Evolutionary conservation across 2,888 invertebrate genomes (phyloP).

Genomic region (Erynnis tages): DNA sequence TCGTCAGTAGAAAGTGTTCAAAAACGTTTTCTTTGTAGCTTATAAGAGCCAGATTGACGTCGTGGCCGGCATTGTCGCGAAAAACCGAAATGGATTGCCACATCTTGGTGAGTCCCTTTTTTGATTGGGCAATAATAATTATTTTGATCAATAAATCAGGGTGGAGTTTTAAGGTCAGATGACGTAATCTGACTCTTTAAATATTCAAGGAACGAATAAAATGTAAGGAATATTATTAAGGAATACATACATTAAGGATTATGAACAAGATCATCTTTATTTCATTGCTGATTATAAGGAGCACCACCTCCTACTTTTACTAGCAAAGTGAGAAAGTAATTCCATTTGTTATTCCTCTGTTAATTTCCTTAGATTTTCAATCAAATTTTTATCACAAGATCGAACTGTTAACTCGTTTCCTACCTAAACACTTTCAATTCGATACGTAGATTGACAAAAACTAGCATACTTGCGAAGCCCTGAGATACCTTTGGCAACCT

Average conservation of each 20-base stretch:
- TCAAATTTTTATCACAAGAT: neutral
- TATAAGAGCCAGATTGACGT: conserved; percentile 62
- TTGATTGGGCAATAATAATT: neutral
- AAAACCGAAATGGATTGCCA: conserved; percentile 52
- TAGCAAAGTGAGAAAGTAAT: no score
- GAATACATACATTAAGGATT: no score
- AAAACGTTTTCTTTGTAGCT: conserved; percentile 72
- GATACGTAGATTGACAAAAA: conserved; percentile 2
- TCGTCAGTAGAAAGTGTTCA: conserved; percentile 67
- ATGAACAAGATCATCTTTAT: no score
- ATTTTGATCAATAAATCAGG: no score
- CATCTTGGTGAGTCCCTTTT: conserved; percentile 56
- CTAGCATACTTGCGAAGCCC: neutral
- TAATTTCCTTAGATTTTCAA: no score
- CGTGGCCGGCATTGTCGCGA: conserved; percentile 50
- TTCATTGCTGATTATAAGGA: no score
- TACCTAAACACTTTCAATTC: conserved; percentile 16
- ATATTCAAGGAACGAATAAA: no score
- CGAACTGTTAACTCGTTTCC: neutral
- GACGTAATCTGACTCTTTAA: no score
- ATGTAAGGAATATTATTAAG: no score
- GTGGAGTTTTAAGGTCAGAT: no score
- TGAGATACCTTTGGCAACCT: conserved; percentile 9
- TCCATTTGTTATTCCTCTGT: no score
- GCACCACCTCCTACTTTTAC: no score